Percentiles rank a stretch among this genome's conserved stretches.
Conservation (phyloP, 1,140 invertebrate species). For the Aphis gossypii region DNA sequence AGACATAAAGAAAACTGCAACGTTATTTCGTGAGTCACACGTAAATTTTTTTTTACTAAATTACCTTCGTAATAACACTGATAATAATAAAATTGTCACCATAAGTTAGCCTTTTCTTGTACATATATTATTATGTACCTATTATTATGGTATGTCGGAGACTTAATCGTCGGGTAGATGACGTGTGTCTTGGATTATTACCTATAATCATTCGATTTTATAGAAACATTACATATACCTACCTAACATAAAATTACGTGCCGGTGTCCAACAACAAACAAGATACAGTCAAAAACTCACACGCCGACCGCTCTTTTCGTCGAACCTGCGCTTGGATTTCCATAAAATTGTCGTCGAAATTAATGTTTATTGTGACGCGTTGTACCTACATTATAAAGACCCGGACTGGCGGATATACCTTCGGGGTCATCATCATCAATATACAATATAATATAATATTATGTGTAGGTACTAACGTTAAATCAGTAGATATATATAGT, state of each 20-base stretch:
- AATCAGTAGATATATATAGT: background rate
- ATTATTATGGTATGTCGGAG: background rate
- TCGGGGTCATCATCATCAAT: background rate
- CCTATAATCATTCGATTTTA: background rate
- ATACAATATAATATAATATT: background rate
- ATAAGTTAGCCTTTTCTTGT: background rate
- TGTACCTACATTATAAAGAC: background rate
- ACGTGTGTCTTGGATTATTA: background rate
- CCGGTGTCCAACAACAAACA: background rate
- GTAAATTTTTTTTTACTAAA: background rate
- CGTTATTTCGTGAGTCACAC: background rate
- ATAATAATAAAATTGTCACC: background rate
- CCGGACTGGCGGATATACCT: background rate
- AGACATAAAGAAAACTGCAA: background rate
- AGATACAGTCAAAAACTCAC: background rate
- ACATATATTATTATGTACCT: background rate
- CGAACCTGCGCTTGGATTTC: background rate
- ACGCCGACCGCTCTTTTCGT: background rate
- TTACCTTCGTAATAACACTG: background rate
- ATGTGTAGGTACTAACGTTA: background rate
- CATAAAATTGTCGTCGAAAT: conserved; percentile 54
- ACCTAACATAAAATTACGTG: background rate
- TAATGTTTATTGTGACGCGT: conserved; percentile 48
- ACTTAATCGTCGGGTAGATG: background rate
- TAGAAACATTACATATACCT: background rate